Evolutionary conservation across 2,113 vertebrate genomes (phyloP).

Genomic region (Gopherus flavomarginatus): DNA sequence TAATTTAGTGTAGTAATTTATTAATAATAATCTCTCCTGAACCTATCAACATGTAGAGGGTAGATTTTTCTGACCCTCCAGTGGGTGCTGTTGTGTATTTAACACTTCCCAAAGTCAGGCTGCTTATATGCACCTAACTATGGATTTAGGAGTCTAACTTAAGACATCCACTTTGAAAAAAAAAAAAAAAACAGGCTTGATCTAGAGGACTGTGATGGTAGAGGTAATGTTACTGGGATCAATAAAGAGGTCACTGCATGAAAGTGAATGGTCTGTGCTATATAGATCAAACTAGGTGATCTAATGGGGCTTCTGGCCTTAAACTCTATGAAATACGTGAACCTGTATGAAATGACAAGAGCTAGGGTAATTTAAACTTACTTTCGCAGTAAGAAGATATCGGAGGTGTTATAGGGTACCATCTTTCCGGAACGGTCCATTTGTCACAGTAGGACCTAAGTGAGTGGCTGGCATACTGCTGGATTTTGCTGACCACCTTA

Average conservation of each 20-base stretch:
- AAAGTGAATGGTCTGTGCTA: background rate
- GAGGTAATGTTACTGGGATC: background rate
- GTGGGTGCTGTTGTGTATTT: accelerated
- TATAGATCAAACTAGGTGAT: background rate
- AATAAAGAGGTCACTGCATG: background rate
- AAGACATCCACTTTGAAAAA: background rate
- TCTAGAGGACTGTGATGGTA: background rate
- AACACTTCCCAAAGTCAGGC: accelerated
- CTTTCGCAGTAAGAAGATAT: background rate
- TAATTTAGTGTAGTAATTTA: background rate
- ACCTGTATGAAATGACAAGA: background rate
- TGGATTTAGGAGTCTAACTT: background rate
- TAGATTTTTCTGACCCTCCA: background rate
- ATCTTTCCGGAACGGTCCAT: background rate
- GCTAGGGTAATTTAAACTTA: accelerated
- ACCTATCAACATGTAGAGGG: background rate
- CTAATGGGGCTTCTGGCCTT: background rate
- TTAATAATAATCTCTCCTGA: accelerated
- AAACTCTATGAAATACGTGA: background rate
- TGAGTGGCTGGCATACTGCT: background rate
- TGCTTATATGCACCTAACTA: background rate
- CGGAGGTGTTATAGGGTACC: background rate
- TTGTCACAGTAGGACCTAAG: background rate
- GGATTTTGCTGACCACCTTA: background rate
- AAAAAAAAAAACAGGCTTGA: background rate